Conservation (phyloP, 2,888 invertebrate genomes). For the Sabatieria punctata region DNA sequence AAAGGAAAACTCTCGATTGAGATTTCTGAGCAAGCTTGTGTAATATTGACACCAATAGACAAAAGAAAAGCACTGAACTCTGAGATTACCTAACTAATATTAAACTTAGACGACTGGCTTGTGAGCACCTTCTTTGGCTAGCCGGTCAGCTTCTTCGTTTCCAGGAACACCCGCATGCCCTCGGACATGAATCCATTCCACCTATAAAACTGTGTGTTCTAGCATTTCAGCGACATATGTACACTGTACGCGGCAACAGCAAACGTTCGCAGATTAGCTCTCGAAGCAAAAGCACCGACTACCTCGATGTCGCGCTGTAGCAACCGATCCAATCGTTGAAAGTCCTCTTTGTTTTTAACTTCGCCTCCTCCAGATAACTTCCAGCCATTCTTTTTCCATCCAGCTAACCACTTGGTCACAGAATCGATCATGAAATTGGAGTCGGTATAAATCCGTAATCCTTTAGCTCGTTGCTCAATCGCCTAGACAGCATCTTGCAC, state of each 20-base stretch:
- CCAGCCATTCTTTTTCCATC: constrained; percentile 76
- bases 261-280: no score
- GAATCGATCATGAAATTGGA: constrained; percentile 64
- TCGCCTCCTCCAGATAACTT: constrained; percentile 48
- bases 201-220: neutral
- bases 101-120: neutral
- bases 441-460: constrained; percentile 65
- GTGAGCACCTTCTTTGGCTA: constrained; percentile 58
- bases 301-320: constrained; percentile 45
- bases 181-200: constrained; percentile 58
- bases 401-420: constrained; percentile 64
- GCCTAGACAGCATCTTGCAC: constrained; percentile 46
- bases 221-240: no score
- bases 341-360: constrained; percentile 69
- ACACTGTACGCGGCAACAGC: no score
- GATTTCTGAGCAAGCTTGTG: neutral
- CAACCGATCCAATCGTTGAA: constrained; percentile 53
- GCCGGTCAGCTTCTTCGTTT: constrained; percentile 69
- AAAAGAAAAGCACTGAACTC: neutral
- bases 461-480: constrained; percentile 41
- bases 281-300: no score
- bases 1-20: no score
- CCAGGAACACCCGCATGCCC: constrained; percentile 63
- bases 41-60: neutral
- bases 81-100: neutral